phyloP scores from a whole-genome alignment of 2,113 vertebrate species.

The Bos javanicus region DNA sequence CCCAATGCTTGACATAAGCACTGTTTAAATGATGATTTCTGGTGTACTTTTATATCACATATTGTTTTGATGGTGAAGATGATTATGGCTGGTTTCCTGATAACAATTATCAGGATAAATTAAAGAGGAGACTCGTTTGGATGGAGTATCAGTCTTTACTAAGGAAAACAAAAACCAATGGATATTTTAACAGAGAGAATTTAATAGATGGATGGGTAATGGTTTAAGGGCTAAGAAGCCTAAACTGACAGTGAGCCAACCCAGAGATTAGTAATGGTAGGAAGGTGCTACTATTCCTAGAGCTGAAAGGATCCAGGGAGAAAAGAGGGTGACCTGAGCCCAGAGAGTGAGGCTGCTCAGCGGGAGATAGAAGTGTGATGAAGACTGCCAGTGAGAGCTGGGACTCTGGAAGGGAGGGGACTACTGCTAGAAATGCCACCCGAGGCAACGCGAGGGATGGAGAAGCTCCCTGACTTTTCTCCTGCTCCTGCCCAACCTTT shows the following conservation, averaged over 20 bases:
- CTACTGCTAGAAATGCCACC: background rate
- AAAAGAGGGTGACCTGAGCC: background rate
- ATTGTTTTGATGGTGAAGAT: background rate
- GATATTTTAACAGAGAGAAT: background rate
- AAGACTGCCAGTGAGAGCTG: background rate
- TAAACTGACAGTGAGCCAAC: background rate
- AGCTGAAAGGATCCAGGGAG: background rate
- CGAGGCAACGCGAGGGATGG: background rate
- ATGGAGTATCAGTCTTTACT: background rate
- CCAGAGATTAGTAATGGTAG: background rate
- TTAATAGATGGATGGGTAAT: background rate
- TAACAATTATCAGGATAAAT: background rate
- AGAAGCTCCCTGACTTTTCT: background rate
- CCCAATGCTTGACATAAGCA: background rate
- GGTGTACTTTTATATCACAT: background rate
- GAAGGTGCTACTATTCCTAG: background rate
- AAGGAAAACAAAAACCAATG: background rate
- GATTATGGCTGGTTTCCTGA: background rate
- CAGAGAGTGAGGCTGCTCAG: background rate
- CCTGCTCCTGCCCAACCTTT: background rate
- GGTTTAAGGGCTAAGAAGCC: background rate
- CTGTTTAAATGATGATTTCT: background rate
- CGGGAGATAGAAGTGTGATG: background rate
- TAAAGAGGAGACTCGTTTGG: background rate
- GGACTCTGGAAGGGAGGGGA: background rate